Evolutionary conservation across 2,113 vertebrate species (phyloP), one percentile per base, ranked within the genome.

Genomic region (Coturnix japonica): DNA sequence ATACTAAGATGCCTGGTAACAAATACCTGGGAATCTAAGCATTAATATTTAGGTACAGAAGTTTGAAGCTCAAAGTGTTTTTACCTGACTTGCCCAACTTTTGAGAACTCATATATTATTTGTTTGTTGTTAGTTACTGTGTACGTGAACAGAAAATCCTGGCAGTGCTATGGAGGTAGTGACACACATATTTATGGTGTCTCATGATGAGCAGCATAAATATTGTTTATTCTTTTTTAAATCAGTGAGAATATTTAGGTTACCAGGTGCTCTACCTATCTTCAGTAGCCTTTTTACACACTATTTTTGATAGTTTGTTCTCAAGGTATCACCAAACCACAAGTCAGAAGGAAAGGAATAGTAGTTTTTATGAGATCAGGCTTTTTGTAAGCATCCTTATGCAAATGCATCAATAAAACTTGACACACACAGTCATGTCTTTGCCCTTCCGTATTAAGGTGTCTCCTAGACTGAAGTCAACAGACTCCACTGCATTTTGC

Each of bases 391-490:
- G 25, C 46, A 57, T 43, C 89, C 35, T 41, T 79, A 90, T 66
- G 60, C 37, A 97, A 96, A 95, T 46, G 19, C 20, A 60, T 75
- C 47, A 85, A 23, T 89, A 66, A 75, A 78, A 76, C 47, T 95
- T 3, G 1, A 41, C 11, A 44, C 74, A 71, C 82, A 85, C 90
- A 77, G 54, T 31, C 37, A 92, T 13, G 10, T 35, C 51, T 95
- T 92, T 87, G 63, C 56, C 82, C 59, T 93, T 91, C 41, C 19
- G 12, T 33, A 19, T 79, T 67, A 63, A 61, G 57, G n/a, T 73
- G 94, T 91, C 84, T 95, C 47, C 77, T 12, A 70, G 39, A 72
- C 71, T 89, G 88, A 93, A 92, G 67, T 53, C 63, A 82, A 79
- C 15, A 47, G 86, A 88, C 60, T 70, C 53, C 71, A 51, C 31